Evolutionary conservation across 2,113 vertebrate genomes (phyloP).

Genomic region (Diphyllodes magnificus): DNA sequence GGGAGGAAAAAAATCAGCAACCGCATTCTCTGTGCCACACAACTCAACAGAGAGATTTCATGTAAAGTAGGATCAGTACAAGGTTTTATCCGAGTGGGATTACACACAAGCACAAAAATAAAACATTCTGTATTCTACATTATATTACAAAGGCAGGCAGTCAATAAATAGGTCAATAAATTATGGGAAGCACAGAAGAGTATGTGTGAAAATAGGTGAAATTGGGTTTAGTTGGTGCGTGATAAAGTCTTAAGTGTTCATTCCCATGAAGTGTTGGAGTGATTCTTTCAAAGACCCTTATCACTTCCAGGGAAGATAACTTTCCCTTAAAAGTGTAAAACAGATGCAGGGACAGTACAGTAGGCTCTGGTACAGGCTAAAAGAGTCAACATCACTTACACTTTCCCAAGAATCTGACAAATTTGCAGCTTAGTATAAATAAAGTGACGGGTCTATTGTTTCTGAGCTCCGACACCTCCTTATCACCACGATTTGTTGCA

Average conservation of each 20-base stretch:
- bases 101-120: slow-evolving; percentile 73
- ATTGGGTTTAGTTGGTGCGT: not conserved
- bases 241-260: not conserved
- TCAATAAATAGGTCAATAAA: slow-evolving; percentile 83
- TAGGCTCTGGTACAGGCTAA: not conserved
- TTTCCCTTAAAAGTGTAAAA: slow-evolving; percentile 57
- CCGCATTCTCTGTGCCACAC: not conserved
- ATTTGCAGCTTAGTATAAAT: slow-evolving; percentile 66
- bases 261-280: slow-evolving; percentile 22
- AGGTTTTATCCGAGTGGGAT: slow-evolving; percentile 39
- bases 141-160: slow-evolving; percentile 74
- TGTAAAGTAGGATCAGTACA: not conserved
- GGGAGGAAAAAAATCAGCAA: not conserved
- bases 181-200: slow-evolving; percentile 64
- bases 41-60: not conserved
- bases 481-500: slow-evolving; percentile 74
- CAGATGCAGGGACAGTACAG: not conserved
- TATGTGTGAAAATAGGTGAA: slow-evolving; percentile 15
- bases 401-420: slow-evolving; percentile 68
- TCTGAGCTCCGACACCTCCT: slow-evolving; percentile 82
- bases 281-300: slow-evolving; percentile 46
- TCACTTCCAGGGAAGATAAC: slow-evolving; percentile 44
- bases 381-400: slow-evolving; percentile 55
- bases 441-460: slow-evolving; percentile 76
- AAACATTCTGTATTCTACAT: slow-evolving; percentile 77